Conservation (phyloP, 2,113 vertebrate genomes). For the Mus spicilegus region DNA sequence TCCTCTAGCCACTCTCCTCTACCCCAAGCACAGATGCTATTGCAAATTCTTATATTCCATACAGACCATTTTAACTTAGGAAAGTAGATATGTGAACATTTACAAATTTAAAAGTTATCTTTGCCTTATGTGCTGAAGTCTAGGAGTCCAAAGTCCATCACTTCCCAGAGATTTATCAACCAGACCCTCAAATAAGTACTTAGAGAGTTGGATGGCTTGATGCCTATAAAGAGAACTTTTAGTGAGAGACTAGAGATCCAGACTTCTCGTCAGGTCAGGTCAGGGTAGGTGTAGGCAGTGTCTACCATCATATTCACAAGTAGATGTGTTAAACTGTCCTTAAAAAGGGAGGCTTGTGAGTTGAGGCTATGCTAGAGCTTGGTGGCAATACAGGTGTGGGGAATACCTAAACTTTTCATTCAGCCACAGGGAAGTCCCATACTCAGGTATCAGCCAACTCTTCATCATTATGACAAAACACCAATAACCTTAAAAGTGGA, state of each 20-base stretch:
- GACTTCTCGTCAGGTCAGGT: background rate
- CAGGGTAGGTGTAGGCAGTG: background rate
- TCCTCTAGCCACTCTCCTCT: background rate
- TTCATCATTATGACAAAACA: background rate
- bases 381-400: background rate
- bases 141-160: background rate
- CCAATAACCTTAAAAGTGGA: background rate
- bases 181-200: background rate
- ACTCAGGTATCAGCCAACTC: background rate
- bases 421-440: background rate
- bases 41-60: too few relatives aligned
- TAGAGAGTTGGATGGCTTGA: background rate
- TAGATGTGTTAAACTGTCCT: background rate
- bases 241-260: background rate
- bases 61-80: background rate
- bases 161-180: background rate
- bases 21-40: background rate
- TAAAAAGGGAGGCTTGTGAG: background rate
- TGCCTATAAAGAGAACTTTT: background rate
- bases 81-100: background rate
- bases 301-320: background rate
- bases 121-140: background rate
- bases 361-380: background rate
- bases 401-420: background rate
- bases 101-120: background rate